phyloP scores from a whole-genome alignment of 2,113 vertebrate genomes.

The Xiphophorus hellerii region DNA sequence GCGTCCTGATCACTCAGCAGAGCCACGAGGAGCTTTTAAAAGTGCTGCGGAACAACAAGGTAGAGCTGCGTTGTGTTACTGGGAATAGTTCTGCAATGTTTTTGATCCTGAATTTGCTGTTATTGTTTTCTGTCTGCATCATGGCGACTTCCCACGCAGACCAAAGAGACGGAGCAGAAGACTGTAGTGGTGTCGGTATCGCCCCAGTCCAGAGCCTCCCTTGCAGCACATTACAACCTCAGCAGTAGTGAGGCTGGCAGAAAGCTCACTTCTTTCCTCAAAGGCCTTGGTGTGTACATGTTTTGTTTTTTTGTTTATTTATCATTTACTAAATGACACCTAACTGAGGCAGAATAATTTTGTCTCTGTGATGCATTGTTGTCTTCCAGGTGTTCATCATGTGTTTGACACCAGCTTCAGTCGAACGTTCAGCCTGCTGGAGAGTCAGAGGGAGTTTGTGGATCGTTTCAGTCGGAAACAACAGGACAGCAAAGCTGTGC shows the following conservation, averaged over 20 bases:
- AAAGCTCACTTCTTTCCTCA: constrained; percentile 88
- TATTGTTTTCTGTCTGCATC: background rate
- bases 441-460: constrained; percentile 92
- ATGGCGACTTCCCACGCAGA: constrained; percentile 34
- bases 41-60: constrained; percentile 86
- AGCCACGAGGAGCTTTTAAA: constrained; percentile 90
- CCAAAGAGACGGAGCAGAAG: constrained; percentile 70
- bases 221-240: constrained; percentile 86
- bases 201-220: constrained; percentile 91
- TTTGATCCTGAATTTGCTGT: background rate
- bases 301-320: no score
- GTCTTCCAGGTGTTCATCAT: constrained; percentile 85
- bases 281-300: constrained; percentile 80
- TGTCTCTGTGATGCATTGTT: background rate
- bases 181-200: constrained; percentile 92
- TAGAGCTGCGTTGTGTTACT: constrained; percentile 42
- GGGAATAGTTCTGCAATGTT: background rate
- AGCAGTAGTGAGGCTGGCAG: constrained; percentile 83
- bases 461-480: constrained; percentile 82
- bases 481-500: constrained; percentile 81
- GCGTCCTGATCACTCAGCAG: constrained; percentile 91
- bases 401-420: constrained; percentile 94
- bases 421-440: constrained; percentile 93
- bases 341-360: background rate
- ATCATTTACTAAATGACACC: background rate